These are phyloP conservation scores for Enoplosus armatus DNA, from an alignment of 2,797 vertebrate genomes.

Conservation along the genomic window DNA sequence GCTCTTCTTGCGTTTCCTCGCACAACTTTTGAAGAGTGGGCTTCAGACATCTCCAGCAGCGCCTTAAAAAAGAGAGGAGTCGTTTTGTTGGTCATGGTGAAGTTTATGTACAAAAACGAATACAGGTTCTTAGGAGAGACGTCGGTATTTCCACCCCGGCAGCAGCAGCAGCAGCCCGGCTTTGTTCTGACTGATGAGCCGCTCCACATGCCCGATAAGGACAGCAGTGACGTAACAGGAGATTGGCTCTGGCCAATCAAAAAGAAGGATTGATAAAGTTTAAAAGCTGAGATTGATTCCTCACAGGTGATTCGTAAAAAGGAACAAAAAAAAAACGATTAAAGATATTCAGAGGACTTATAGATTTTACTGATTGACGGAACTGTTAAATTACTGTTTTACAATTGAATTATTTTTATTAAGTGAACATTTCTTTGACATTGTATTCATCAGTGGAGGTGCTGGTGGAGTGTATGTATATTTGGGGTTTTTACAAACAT, in stretches of 20 bases:
- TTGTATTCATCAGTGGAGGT: not conserved
- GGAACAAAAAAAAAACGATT: not conserved
- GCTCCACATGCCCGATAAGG: not conserved
- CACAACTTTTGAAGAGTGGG: not conserved
- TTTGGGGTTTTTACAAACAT: not conserved
- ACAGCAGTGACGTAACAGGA: constrained; percentile 7
- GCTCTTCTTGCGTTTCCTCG: constrained; percentile 44
- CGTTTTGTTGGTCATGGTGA: constrained; percentile 56
- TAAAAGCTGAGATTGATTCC: not conserved
- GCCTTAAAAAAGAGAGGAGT: constrained; percentile 47
- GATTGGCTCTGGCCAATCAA: constrained; percentile 37
- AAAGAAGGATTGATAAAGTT: not conserved
- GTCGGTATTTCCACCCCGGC: not conserved
- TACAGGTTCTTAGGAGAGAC: accelerated
- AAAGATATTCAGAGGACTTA: not conserved
- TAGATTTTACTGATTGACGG: not conserved
- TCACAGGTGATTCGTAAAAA: not conserved
- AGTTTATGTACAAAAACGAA: not conserved
- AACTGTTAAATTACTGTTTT: not conserved
- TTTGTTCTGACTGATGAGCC: not conserved
- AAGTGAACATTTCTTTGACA: not conserved
- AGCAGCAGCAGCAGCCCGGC: not conserved
- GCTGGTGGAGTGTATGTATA: not conserved
- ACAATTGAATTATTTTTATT: no score
- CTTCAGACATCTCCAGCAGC: constrained; percentile 62